phyloP scores from a whole-genome alignment of 2,888 invertebrate species.

The Zaprionus obscuricornis region DNA sequence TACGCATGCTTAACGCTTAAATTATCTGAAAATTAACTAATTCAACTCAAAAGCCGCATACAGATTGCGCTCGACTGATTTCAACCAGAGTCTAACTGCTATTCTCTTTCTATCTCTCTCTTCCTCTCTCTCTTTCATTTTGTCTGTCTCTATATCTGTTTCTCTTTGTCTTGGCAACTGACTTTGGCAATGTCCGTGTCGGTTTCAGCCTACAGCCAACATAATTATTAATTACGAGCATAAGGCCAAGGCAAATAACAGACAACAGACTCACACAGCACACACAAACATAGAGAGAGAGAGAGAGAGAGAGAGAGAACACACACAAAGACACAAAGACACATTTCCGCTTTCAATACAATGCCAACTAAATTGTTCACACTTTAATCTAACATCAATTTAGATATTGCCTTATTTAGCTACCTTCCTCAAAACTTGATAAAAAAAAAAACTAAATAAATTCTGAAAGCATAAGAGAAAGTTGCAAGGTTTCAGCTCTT shows the following conservation, averaged over 20 bases:
- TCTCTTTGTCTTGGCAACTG: not conserved
- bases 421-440: constrained; percentile 9
- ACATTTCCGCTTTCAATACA: not conserved
- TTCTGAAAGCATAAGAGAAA: not conserved
- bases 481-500: constrained; percentile 21
- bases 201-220: constrained; percentile 3
- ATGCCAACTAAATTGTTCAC: constrained; percentile 12
- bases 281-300: not conserved
- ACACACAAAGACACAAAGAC: not conserved
- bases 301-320: no score
- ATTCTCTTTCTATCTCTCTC: not conserved
- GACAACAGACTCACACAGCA: constrained; percentile 12
- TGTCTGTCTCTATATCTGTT: not conserved
- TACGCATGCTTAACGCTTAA: constrained; percentile 60
- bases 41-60: constrained; percentile 48
- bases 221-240: constrained; percentile 58
- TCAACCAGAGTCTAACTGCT: not conserved
- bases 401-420: constrained; percentile 9
- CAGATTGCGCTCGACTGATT: constrained; percentile 34
- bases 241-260: constrained; percentile 2
- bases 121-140: not conserved
- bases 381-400: constrained; percentile 30
- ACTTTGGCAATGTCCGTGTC: constrained; percentile 5
- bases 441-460: constrained; percentile 2
- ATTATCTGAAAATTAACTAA: constrained; percentile 72